Base-by-base conservation (phyloP, 2,888 invertebrate species). In the Gari tellinella region DNA sequence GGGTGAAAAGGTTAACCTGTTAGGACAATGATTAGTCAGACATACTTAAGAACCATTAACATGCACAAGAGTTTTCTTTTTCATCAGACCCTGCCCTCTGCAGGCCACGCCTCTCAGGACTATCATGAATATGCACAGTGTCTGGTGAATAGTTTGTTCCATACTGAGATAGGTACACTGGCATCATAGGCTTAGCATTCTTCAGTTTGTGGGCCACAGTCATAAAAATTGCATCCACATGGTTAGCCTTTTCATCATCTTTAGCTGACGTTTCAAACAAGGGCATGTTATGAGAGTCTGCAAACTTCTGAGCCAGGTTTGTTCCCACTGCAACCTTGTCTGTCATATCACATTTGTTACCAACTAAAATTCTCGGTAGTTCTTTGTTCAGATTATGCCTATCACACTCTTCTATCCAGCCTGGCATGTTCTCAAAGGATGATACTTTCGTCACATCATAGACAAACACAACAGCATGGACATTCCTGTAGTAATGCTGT, bases 181-280 rank as follows among this genome's bases (percentile, higher is more conserved):
- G 92, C 93, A 94, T 93, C 93, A 95, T 94, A 10, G 94, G 94
- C 87, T 94, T 94, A 57, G 93, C 93, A 82, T 93, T 94, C 87
- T 94, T 94, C 75, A 96, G 92, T 89, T 96, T 96, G 92, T 96
- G 95, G 0, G 96, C 96, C 51, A 96, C 91, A 0, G 96, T 96
- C 94, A 96, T 93, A 91, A 96, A 96, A 85, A 96, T 96, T 0
- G 95, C 95, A 87, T 96, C 96, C 46, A 96, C 95, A 88, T 95
- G 95, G 91, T 96, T 94, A 76, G 94, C 94, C 84, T 95, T 94
- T 0, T 94, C 94, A 88, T 96, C 95, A 80, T 95, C 93, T 72
- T 95, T 94, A 0, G 96, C 96, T 0, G 96, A 96, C 10, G 96
- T 96, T 92, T 96, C 96, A 92, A 96, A 96, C 66, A 96, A 90